Conservation (phyloP, 2,888 invertebrate genomes). For the Nomada flava region DNA sequence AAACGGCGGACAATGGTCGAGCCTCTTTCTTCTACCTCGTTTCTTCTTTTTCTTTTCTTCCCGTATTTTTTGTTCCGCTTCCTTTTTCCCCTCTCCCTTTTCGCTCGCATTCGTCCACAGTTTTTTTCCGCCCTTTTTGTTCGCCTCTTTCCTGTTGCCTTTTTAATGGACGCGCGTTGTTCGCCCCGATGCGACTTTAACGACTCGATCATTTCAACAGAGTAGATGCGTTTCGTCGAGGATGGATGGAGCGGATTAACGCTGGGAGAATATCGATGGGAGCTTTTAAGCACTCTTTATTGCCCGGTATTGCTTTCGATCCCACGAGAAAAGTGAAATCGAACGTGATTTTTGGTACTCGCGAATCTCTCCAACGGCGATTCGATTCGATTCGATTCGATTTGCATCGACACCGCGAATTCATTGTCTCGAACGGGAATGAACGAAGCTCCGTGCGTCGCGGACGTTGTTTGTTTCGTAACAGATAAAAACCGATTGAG, state of each 20-base stretch:
- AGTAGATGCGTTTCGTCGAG: conserved; percentile 17
- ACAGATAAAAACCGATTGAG: conserved; percentile 56
- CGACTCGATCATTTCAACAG: conserved; percentile 40
- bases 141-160: conserved; percentile 1
- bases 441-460: conserved; percentile 19
- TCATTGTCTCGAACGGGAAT: conserved; percentile 29
- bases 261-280: conserved; percentile 2
- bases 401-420: conserved; percentile 14
- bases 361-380: background rate
- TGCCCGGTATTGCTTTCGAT: background rate
- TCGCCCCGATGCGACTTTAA: conserved; percentile 41
- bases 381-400: background rate
- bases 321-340: conserved; percentile 9
- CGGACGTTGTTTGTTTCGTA: conserved; percentile 56
- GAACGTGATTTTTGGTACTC: background rate
- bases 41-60: background rate
- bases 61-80: background rate
- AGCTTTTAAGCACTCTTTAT: background rate
- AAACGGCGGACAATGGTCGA: conserved; percentile 57
- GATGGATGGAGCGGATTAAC: conserved; percentile 8
- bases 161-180: conserved; percentile 53
- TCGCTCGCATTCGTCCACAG: background rate
- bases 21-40: conserved; percentile 12
- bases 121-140: background rate
- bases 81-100: background rate